These are phyloP conservation scores for Formicarius rufipectus DNA, from an alignment of 2,113 vertebrate genomes.

Conservation along the genomic window DNA sequence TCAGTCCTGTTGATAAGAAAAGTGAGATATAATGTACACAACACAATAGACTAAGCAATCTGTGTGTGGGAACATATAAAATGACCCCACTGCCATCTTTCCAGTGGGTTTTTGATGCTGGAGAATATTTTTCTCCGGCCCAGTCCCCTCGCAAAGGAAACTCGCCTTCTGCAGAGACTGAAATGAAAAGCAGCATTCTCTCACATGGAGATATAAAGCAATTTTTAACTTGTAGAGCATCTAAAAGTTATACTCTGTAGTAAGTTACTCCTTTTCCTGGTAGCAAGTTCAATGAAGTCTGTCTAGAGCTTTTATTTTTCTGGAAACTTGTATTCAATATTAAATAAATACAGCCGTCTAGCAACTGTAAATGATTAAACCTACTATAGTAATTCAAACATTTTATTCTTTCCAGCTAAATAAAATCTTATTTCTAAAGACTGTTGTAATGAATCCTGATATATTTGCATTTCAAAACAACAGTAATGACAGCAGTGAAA, in stretches of 20 bases:
- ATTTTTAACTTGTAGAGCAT: neutral
- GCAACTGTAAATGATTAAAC: neutral
- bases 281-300: neutral
- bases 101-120: neutral
- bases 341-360: neutral
- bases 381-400: neutral
- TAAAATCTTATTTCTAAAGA: neutral
- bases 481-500: neutral
- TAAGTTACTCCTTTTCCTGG: neutral
- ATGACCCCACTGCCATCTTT: neutral
- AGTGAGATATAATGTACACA: neutral
- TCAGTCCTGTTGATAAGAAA: neutral
- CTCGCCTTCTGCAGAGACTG: neutral
- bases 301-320: neutral
- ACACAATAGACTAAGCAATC: neutral
- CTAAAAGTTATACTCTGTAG: neutral
- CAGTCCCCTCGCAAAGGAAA: neutral
- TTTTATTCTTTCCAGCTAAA: neutral
- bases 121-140: neutral
- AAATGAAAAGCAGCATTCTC: neutral
- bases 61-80: neutral
- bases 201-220: neutral
- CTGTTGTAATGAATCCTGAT: neutral
- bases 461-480: constrained; percentile 39
- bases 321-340: neutral